Base-by-base conservation (phyloP, 92 coral and sea anemone genomes). In the Porites cylindrica region DNA sequence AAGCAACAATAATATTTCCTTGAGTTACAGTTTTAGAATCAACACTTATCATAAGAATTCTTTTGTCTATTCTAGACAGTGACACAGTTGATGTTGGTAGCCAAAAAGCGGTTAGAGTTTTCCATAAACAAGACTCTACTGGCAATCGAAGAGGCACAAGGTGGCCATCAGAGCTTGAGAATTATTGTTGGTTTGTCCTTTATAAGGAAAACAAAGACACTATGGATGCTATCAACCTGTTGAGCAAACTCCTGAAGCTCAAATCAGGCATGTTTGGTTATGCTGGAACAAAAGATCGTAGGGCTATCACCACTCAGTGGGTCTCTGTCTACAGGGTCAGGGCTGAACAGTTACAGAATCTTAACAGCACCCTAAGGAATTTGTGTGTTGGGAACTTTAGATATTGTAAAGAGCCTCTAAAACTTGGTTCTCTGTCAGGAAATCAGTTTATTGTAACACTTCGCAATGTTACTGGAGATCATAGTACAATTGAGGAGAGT, bases 121-220 rank as follows among this genome's bases (percentile, higher is more conserved):
- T 80, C 58, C 92, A 89, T 72, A 87, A 86, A 74, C 83, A 66
- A 43, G 93, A 79, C 12, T 79, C 87, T 17, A 87, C 78, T 62
- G 88, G 90, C 17, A 88, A 85, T 70, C 91, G 78, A 51, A 66
- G 94, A 70, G 77, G 77, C 64, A 89, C 70, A 8, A 82, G 91
- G n/a, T 96, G 98, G 99, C 95, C 99, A 12, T 80, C 91, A 67
- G 91, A 93, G 9, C 94, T 95, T 18, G 97, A 94, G 24, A 88
- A 90, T 73, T 92, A 95, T 63, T 96, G 99, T 73, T 81, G 89
- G 83, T 96, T 96, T 90, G 94, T 93, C n/a, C 82, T 96, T 24
- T 91, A 93, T 91, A 96, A 96, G 81, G 99, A 96, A 90, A 96
- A 95, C 97, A 96, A 93, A 80, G 99, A 96, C 97, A 95, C 99